These are phyloP conservation scores for Plecturocebus donacophilus DNA, from an alignment of 2,113 vertebrate genomes.

Conservation along the genomic window DNA sequence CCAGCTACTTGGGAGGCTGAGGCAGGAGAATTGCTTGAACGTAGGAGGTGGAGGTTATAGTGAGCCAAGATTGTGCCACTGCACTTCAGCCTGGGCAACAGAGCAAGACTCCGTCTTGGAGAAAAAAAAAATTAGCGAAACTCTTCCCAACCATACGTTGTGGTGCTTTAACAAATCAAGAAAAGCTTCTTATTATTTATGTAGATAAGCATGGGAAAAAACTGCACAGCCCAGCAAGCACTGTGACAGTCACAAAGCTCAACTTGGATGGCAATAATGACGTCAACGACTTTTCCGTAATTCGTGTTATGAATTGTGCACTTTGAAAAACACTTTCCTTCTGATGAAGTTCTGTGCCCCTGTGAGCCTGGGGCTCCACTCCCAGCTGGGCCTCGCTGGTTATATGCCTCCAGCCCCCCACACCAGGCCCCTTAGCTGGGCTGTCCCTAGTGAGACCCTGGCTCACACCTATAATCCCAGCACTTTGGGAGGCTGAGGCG, in stretches of 20 bases:
- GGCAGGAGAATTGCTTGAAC: too few species aligned
- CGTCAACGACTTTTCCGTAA: neutral
- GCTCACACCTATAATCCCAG: too few species aligned
- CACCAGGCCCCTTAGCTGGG: rapidly evolving
- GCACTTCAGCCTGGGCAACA: too few species aligned
- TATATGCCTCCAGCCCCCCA: neutral
- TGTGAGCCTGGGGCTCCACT: neutral
- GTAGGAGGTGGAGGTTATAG: too few species aligned
- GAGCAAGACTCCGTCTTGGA: too few species aligned
- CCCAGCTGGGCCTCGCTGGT: neutral
- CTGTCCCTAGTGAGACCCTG: neutral
- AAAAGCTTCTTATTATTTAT: neutral
- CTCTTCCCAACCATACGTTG: neutral
- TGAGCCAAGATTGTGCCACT: too few species aligned
- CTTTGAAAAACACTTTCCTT: neutral
- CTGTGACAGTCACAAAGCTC: neutral
- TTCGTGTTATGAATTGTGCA: neutral
- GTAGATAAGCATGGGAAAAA: neutral
- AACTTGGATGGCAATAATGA: too few species aligned
- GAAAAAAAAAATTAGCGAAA: too few species aligned
- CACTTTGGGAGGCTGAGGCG: too few species aligned
- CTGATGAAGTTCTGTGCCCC: neutral
- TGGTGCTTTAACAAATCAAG: neutral
- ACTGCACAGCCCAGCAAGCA: rapidly evolving
- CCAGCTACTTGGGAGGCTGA: too few species aligned